These are phyloP conservation scores for Otocyon megalotis DNA, from an alignment of 2,113 vertebrate genomes.

Conservation along the genomic window DNA sequence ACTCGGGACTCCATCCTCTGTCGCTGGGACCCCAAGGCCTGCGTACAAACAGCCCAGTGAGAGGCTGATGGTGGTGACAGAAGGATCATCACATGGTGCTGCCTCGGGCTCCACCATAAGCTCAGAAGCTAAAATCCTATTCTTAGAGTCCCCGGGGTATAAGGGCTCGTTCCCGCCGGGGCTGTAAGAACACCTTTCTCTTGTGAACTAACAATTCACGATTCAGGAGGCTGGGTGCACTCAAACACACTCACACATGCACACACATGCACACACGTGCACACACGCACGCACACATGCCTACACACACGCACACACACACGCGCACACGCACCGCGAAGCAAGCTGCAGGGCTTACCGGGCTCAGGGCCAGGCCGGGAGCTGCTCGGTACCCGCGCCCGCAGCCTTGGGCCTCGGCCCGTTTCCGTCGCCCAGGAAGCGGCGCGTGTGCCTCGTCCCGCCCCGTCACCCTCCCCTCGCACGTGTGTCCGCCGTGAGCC, in stretches of 20 bases:
- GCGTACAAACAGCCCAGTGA: not conserved
- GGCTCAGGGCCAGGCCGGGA: too few species aligned
- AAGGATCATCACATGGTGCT: slow-evolving; percentile 31
- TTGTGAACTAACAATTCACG: slow-evolving; percentile 70
- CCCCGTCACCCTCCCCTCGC: too few species aligned
- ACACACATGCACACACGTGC: too few species aligned
- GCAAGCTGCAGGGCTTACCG: too few species aligned
- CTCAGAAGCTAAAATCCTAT: slow-evolving; percentile 8
- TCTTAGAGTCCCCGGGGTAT: slow-evolving; percentile 50
- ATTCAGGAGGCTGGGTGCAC: slow-evolving; percentile 74
- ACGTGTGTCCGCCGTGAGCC: too few species aligned
- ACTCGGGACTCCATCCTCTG: not conserved
- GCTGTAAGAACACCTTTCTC: slow-evolving; percentile 72
- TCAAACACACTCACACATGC: slow-evolving; percentile 65
- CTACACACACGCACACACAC: too few species aligned
- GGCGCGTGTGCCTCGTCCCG: too few species aligned
- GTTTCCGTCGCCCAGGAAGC: too few species aligned
- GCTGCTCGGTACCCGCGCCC: too few species aligned
- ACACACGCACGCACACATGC: too few species aligned
- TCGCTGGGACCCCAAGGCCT: not conserved
- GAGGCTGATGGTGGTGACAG: not conserved
- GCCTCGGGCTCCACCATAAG: slow-evolving; percentile 33
- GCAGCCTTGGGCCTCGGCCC: too few species aligned
- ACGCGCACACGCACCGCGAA: too few species aligned
- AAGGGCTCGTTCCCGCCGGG: slow-evolving; percentile 57